phyloP scores from a whole-genome alignment of 1,140 invertebrate genomes.

The Chironomus striatipennis region DNA sequence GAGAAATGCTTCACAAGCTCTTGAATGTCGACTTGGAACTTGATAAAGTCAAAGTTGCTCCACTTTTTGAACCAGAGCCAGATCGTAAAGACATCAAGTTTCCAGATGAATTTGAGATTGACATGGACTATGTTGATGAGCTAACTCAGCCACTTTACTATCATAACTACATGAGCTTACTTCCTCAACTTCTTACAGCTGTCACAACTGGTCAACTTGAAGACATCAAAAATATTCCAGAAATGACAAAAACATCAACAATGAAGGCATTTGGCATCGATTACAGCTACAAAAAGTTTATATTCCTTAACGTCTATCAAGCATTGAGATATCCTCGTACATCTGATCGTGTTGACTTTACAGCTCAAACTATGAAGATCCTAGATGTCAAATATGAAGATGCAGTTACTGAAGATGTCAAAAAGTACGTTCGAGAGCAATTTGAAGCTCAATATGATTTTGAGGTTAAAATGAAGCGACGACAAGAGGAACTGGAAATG shows the following conservation, averaged over 20 bases:
- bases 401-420: not conserved
- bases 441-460: not conserved
- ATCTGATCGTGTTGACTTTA: not conserved
- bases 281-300: not conserved
- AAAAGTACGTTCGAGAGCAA: not conserved
- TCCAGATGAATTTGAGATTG: not conserved
- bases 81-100: not conserved
- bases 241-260: not conserved
- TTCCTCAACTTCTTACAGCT: not conserved
- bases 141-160: not conserved
- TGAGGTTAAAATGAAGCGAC: not conserved
- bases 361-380: not conserved
- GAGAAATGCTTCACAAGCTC: not conserved
- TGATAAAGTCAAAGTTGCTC: not conserved
- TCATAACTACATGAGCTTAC: not conserved
- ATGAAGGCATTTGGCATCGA: not conserved
- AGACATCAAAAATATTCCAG: not conserved
- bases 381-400: not conserved
- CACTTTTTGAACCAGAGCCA: not conserved
- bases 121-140: not conserved
- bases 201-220: not conserved
- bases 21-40: not conserved
- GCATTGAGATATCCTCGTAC: not conserved
- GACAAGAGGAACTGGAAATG: not conserved
- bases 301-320: not conserved